Evolutionary conservation across 2,888 invertebrate genomes (phyloP).

Genomic region (Euclidia mi): DNA sequence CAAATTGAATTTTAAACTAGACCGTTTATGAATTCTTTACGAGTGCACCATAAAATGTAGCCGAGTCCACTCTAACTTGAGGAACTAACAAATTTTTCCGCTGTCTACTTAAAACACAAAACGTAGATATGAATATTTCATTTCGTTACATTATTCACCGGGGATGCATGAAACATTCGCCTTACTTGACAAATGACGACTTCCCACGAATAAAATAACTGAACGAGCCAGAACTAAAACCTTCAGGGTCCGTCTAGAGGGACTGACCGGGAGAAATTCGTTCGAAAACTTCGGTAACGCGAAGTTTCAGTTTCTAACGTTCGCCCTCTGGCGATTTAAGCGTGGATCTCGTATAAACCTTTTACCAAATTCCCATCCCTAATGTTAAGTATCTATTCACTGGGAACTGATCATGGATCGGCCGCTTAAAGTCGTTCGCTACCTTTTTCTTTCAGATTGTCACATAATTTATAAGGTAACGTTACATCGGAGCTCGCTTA

Average conservation of each 20-base stretch:
- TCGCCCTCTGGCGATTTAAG: constrained; percentile 5
- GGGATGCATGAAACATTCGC: constrained; percentile 29
- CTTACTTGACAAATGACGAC: constrained; percentile 30
- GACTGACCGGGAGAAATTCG: constrained; percentile 3
- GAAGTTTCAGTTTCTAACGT: constrained; percentile 1
- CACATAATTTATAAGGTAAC: constrained; percentile 2
- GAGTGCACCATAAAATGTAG: background rate
- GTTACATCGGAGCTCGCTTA: background rate
- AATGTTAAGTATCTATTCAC: constrained; percentile 13
- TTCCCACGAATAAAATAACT: constrained; percentile 24
- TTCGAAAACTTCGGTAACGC: constrained; percentile 2
- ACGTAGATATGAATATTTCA: constrained; percentile 43
- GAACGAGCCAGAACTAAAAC: background rate
- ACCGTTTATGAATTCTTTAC: background rate
- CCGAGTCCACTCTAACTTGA: background rate
- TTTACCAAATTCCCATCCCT: constrained; percentile 6
- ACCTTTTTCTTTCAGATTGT: background rate
- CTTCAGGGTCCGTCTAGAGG: background rate
- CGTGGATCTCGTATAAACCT: constrained; percentile 9
- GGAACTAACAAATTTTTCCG: constrained; percentile 3
- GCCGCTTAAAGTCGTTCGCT: constrained; percentile 1
- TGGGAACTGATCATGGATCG: background rate
- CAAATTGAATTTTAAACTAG: background rate
- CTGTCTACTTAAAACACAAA: constrained; percentile 2
- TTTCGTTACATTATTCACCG: constrained; percentile 42